Base-by-base conservation (phyloP, 2,888 invertebrate species). In the Hartigia nigra region DNA sequence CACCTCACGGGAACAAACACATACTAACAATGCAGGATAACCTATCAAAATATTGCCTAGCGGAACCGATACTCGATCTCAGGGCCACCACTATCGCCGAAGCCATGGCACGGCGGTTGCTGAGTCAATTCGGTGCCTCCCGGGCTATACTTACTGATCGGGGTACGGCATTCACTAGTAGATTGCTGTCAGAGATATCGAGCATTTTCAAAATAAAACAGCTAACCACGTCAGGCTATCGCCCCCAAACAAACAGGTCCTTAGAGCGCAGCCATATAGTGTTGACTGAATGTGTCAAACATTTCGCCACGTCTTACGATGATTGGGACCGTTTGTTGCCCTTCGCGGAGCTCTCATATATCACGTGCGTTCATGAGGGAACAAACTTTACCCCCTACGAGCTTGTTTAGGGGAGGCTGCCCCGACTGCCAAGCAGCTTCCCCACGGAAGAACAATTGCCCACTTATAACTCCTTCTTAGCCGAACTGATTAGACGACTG, bases 1-100 rank as follows among this genome's bases (percentile, higher is more conserved):
- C 84, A 31, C 37, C 75, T 1, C 34, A 39, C 2, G 83, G 82
- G 9, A 82, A 84, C 70, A 74, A 36, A n/a, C 79, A 82, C 39
- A 78, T 82, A 12, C 36, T 82, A 4, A 84, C 84, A 0, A 78
- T 82, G 3, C 81, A 84, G 74, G 80, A 81, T 35, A 76, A 82
- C 32, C 72, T 84, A 2, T 79, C 82, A 1, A 81, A 81, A 75
- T 81, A 82, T 74, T 79, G 72, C n/a, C 55, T 79, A 12, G 80
- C 82, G 3, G 78, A 78, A n/a, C 78, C 82, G 2, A 69, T 84
- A 31, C 75, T 74, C 1, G 55, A 80, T 32, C 32, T 79, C 12
- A 76, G 70, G 5, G 76, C 82, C 0, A 72, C 70, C 11, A 79
- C 80, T 1, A 82, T 82, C 3, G 82, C 81, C 2, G 74, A 79